Percentiles rank a stretch among this genome's conserved stretches.
Evolutionary conservation across 2,888 invertebrate species (phyloP).

Genomic region (Congeria kusceri): DNA sequence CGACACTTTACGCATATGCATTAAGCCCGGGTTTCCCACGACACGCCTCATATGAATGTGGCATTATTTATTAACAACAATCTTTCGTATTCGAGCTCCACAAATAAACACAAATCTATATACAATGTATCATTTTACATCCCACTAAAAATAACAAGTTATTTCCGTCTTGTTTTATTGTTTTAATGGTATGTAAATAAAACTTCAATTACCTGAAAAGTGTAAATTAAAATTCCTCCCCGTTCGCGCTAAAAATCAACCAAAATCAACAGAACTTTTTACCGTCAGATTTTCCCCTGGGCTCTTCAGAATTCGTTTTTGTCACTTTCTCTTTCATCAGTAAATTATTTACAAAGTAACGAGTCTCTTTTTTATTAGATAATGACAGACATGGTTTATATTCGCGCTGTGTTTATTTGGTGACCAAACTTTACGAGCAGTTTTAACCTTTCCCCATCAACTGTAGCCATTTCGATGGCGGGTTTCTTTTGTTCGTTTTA

Average conservation of each 20-base stretch:
- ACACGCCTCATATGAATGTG: too few species aligned
- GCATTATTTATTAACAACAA: too few species aligned
- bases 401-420: slow-evolving; percentile 8
- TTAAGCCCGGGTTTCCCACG: too few species aligned
- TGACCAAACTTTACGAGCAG: slow-evolving; percentile 31
- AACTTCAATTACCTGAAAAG: too few species aligned
- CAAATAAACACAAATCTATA: too few species aligned
- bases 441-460: slow-evolving; percentile 42
- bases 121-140: too few species aligned
- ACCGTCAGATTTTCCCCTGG: slow-evolving; percentile 7
- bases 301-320: slow-evolving; percentile 9
- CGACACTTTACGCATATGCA: too few species aligned
- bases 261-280: slow-evolving; percentile 4
- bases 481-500: slow-evolving; percentile 41
- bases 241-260: slow-evolving; percentile 27
- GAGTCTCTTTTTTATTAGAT: slow-evolving; percentile 42
- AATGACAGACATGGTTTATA: slow-evolving; percentile 46
- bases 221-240: too few species aligned
- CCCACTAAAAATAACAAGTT: too few species aligned
- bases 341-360: slow-evolving; percentile 39
- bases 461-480: slow-evolving; percentile 29
- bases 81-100: too few species aligned
- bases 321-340: slow-evolving; percentile 46
- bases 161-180: too few species aligned
- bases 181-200: too few species aligned